These are phyloP conservation scores for Excalfactoria chinensis DNA, from an alignment of 2,113 vertebrate genomes.

Conservation along the genomic window DNA sequence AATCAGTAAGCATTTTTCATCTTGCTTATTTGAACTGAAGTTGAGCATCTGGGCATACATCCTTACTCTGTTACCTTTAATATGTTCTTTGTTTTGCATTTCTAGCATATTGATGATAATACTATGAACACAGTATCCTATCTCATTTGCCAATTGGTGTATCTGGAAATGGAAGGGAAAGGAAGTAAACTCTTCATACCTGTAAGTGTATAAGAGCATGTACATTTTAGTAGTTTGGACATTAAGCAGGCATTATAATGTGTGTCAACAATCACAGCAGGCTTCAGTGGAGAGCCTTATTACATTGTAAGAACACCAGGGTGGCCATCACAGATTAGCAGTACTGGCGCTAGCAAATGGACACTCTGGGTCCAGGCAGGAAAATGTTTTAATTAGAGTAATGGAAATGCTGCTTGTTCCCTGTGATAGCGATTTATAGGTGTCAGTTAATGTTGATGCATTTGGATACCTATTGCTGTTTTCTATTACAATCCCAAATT, in stretches of 20 bases:
- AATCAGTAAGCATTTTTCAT: neutral
- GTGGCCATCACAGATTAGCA: neutral
- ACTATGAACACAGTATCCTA: neutral
- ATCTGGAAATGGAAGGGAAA: neutral
- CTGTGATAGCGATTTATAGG: slow-evolving; percentile 21
- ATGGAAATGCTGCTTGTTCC: slow-evolving; percentile 1
- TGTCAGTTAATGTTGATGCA: neutral
- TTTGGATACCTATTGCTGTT: neutral
- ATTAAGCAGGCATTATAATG: neutral
- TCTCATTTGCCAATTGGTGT: neutral
- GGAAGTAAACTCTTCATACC: neutral
- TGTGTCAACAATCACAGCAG: slow-evolving; percentile 2
- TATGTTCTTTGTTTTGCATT: neutral
- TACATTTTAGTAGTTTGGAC: neutral
- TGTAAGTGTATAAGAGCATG: neutral
- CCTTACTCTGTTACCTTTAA: neutral
- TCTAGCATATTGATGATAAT: neutral
- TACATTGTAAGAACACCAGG: slow-evolving; percentile 2
- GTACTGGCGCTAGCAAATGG: neutral
- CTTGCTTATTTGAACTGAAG: neutral
- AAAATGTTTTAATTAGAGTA: slow-evolving; percentile 18
- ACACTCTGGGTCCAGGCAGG: slow-evolving; percentile 2
- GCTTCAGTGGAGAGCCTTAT: neutral
- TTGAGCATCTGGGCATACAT: neutral
- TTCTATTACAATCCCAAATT: neutral